Conservation (phyloP, 1,140 invertebrate species). For the Drosophila gunungcola region DNA sequence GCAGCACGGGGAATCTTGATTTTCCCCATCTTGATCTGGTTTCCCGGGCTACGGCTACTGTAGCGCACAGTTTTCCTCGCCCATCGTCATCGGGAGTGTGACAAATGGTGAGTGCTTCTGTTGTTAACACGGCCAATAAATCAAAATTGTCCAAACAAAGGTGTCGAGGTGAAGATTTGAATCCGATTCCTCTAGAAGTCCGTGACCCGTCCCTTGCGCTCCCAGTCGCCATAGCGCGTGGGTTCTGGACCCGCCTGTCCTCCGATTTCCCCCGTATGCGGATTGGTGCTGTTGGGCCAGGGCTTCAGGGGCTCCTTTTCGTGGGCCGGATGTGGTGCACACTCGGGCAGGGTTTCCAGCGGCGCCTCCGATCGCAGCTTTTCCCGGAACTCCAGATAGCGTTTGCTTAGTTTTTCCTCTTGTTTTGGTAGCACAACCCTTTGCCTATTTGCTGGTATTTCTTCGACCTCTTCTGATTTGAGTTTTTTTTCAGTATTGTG, state of each 20-base stretch:
- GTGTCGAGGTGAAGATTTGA: constrained; percentile 17
- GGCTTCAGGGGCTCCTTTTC: constrained; percentile 49
- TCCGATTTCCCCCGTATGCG: constrained; percentile 91
- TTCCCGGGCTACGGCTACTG: constrained; percentile 43
- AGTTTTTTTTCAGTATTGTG: background rate
- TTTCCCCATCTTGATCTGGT: constrained; percentile 34
- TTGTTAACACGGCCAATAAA: constrained; percentile 58
- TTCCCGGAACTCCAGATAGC: constrained; percentile 63
- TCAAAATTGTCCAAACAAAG: constrained; percentile 47
- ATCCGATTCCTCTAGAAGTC: constrained; percentile 49
- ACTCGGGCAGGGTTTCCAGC: constrained; percentile 16
- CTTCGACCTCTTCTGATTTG: constrained; percentile 1
- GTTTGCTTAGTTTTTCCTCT: constrained; percentile 32
- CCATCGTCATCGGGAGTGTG: constrained; percentile 20
- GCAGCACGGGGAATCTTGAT: constrained; percentile 32
- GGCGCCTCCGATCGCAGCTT: constrained; percentile 50
- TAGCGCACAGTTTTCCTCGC: constrained; percentile 19
- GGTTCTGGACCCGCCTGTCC: constrained; percentile 99
- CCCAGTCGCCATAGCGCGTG: constrained; percentile 99
- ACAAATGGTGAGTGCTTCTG: constrained; percentile 70
- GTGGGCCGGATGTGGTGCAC: constrained; percentile 54
- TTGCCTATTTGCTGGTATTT: background rate
- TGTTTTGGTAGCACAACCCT: background rate
- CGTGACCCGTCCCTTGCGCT: constrained; percentile 97
- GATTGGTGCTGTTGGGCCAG: constrained; percentile 91